Evolutionary conservation across 1,140 invertebrate species (phyloP).

Genomic region (Glomeris maerens): DNA sequence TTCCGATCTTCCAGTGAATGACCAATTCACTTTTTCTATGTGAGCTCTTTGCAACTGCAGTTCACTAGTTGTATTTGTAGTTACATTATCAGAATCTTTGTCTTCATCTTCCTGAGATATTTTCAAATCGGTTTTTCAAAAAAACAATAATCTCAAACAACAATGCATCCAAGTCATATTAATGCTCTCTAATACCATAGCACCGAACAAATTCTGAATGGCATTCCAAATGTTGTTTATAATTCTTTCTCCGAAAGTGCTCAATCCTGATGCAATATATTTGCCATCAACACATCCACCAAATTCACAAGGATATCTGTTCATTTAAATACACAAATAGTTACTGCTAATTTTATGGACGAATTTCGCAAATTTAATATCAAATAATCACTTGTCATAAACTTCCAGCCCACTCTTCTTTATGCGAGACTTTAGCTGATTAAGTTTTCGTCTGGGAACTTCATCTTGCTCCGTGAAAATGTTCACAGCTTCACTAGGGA

Average conservation of each 20-base stretch:
- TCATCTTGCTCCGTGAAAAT: conserved; percentile 26
- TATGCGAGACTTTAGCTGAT: conserved; percentile 27
- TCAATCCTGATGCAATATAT: conserved; percentile 28
- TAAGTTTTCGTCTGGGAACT: conserved; percentile 21
- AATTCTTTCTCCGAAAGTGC: conserved; percentile 30
- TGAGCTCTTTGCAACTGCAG: conserved; percentile 19
- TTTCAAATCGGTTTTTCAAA: no score
- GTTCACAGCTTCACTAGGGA: conserved; percentile 24
- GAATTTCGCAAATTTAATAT: conserved; percentile 3
- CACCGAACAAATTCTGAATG: conserved; percentile 21
- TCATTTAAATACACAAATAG: conserved; percentile 8
- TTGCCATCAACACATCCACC: conserved; percentile 28
- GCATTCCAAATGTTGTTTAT: conserved; percentile 31
- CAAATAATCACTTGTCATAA: conserved; percentile 25
- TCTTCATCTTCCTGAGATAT: conserved; percentile 13
- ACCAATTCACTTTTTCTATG: conserved; percentile 24
- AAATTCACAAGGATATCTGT: conserved; percentile 33
- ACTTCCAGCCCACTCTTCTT: conserved; percentile 27
- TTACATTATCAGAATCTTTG: neutral
- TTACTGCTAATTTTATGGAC: conserved; percentile 2
- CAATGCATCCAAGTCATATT: conserved; percentile 8
- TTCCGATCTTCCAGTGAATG: conserved; percentile 19
- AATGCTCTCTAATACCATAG: neutral
- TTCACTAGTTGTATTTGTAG: neutral
- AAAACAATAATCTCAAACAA: conserved; percentile 2